These are phyloP conservation scores for Epirrita christyi DNA, from an alignment of 2,888 invertebrate genomes.

Conservation along the genomic window DNA sequence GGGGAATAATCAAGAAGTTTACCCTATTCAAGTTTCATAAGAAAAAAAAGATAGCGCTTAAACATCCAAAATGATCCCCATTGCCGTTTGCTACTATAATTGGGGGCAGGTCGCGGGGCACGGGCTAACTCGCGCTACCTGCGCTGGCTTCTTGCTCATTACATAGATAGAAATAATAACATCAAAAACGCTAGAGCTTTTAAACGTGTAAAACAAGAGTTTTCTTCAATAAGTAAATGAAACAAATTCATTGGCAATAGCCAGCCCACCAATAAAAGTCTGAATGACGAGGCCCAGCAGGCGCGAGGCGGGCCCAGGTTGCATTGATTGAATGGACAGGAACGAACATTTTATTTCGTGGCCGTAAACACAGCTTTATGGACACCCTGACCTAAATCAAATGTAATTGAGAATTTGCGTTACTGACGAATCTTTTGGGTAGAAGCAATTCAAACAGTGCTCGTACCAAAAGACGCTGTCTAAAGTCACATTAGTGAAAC, in stretches of 20 bases:
- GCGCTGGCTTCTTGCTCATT: no score
- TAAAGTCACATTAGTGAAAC: no score
- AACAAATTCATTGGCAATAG: conserved; percentile 2
- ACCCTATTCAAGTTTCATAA: no score
- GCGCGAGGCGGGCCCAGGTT: conserved; percentile 1
- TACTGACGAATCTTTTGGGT: conserved; percentile 5
- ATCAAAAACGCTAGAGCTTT: no score
- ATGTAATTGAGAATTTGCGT: background rate
- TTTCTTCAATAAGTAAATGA: background rate
- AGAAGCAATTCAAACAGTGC: background rate
- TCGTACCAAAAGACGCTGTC: background rate
- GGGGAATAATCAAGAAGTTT: no score
- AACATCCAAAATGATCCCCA: no score
- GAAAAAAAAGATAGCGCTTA: no score
- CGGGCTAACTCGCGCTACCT: no score
- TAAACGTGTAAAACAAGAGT: no score
- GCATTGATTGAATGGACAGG: conserved; percentile 21
- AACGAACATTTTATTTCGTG: conserved; percentile 17
- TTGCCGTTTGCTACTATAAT: no score
- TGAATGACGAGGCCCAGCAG: conserved; percentile 15
- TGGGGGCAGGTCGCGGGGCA: no score
- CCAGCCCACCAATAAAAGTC: conserved; percentile 12
- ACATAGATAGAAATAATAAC: no score
- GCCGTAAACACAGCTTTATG: conserved; percentile 22
- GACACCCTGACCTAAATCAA: conserved; percentile 20